These are phyloP conservation scores for Cistogaster globosa DNA, from an alignment of 2,888 invertebrate genomes.

Conservation along the genomic window DNA sequence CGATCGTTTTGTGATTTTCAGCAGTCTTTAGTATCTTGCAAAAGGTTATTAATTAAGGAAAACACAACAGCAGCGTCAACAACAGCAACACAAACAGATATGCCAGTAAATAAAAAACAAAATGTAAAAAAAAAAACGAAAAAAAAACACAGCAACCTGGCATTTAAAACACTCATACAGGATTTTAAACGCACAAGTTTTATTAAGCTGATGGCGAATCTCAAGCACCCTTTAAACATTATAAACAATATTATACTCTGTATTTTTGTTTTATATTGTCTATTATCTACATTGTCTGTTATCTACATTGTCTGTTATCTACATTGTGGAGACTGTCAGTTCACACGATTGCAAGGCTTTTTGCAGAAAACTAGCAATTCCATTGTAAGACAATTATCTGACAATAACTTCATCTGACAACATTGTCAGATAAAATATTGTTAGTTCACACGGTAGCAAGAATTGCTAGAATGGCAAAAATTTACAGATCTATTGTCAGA, in stretches of 20 bases:
- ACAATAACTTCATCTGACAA: no score
- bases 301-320: no score
- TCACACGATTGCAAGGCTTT: no score
- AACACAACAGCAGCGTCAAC: conserved; percentile 55
- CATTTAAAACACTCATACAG: neutral
- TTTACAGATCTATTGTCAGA: no score
- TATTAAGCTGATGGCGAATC: neutral
- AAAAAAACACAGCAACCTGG: conserved; percentile 29
- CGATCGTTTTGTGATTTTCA: conserved; percentile 70
- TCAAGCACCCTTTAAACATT: conserved; percentile 1
- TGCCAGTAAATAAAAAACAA: conserved; percentile 41
- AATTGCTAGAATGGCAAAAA: no score
- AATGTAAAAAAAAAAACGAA: conserved; percentile 36
- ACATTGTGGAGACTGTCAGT: no score
- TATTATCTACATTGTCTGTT: no score
- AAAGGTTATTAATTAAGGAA: conserved; percentile 70
- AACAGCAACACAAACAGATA: conserved; percentile 38
- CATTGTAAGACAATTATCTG: no score
- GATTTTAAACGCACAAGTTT: neutral
- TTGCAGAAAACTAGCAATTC: no score
- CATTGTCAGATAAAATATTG: no score
- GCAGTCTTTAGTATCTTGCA: conserved; percentile 65
- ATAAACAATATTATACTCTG: neutral
- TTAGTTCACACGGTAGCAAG: no score
- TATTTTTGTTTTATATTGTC: no score